phyloP scores from a whole-genome alignment of 2,888 invertebrate genomes.

The Allolobophora icterica region DNA sequence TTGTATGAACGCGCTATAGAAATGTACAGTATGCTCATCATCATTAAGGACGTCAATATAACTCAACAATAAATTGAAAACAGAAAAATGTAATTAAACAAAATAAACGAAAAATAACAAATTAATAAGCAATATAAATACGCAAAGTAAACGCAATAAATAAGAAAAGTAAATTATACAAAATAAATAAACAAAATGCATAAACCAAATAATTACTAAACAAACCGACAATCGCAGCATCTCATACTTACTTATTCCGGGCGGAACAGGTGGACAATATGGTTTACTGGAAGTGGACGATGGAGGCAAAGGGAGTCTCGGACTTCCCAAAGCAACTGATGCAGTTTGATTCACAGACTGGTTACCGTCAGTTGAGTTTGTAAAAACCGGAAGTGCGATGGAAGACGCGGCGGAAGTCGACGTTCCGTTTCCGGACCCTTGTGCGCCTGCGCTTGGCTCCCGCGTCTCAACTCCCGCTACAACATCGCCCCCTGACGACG shows the following conservation, averaged over 20 bases:
- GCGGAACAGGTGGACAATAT: constrained; percentile 41
- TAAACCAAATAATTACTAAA: too few relatives aligned
- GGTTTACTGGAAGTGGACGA: background rate
- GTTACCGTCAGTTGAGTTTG: background rate
- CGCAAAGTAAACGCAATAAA: background rate
- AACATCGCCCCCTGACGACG: background rate
- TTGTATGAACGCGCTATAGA: background rate
- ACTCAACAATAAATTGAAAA: background rate
- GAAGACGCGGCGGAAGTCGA: background rate
- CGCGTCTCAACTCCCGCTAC: constrained; percentile 19
- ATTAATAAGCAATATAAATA: too few relatives aligned
- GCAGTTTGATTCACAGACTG: background rate
- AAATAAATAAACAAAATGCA: too few relatives aligned
- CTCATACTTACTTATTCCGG: constrained; percentile 38
- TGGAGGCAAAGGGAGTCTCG: background rate
- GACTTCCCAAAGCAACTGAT: background rate
- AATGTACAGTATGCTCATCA: background rate
- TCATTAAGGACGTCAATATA: background rate
- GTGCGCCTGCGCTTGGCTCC: background rate
- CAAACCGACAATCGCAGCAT: background rate
- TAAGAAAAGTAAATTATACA: too few relatives aligned
- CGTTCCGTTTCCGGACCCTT: background rate
- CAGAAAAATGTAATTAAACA: too few relatives aligned
- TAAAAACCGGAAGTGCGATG: constrained; percentile 18
- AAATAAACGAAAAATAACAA: too few relatives aligned